A percentile compares a stretch with the other conserved stretches of the same genome.
Conservation (phyloP, 2,113 vertebrate genomes). For the Hucho hucho region DNA sequence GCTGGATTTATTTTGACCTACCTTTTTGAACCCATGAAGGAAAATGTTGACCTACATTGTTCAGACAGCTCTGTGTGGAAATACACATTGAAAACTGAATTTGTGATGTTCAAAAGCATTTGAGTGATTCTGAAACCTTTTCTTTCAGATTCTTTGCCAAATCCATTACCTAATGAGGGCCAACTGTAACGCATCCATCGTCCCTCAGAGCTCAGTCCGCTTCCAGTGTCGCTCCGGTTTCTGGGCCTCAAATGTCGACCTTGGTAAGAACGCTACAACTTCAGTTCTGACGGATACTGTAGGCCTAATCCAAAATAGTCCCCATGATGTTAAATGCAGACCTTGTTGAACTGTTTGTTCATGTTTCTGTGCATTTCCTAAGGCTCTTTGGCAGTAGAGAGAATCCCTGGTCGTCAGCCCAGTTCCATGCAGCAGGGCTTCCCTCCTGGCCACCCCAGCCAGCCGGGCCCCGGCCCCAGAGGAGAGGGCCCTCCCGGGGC, state of each 20-base stretch:
- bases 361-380: neutral
- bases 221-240: conserved; percentile 78
- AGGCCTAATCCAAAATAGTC: too few species aligned
- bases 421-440: conserved; percentile 50
- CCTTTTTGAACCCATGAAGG: too few species aligned
- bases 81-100: too few species aligned
- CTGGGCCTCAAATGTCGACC: conserved; percentile 78
- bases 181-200: conserved; percentile 71
- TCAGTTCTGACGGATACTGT: neutral
- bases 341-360: neutral
- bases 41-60: too few species aligned
- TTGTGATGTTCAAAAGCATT: too few species aligned
- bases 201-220: conserved; percentile 75
- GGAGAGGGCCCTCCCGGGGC: conserved; percentile 51
- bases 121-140: neutral
- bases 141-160: conserved; percentile 73
- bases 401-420: conserved; percentile 52
- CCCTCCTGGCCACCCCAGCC: conserved; percentile 41
- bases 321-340: neutral
- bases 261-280: conserved; percentile 60
- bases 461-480: conserved; percentile 46
- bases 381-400: conserved; percentile 75
- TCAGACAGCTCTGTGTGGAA: too few species aligned
- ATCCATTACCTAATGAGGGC: conserved; percentile 78
- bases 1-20: too few species aligned